Base-by-base conservation (phyloP, 2,113 vertebrate genomes). In the Thryonomys swinderianus region DNA sequence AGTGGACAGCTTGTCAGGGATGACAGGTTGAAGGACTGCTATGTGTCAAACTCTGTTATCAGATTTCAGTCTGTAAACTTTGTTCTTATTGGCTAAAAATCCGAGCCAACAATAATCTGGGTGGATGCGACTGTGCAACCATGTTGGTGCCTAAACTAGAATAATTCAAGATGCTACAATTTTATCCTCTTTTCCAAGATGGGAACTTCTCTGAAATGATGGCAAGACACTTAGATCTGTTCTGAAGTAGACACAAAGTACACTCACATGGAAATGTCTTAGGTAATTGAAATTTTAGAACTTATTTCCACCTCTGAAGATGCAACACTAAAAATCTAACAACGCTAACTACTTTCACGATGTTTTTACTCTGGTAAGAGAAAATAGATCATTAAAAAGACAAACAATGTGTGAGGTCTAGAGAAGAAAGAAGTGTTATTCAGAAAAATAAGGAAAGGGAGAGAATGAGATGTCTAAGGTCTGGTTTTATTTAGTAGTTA, bases 221-320 rank as follows among this genome's bases (percentile, higher is more conserved):
- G 88, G 61, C 34, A 61, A 0, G 7, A 14, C 23, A 89, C 51
- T 9, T 27, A 27, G n/a, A 51, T 40, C 37, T 69, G 37, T 48
- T 69, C 73, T 89, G 67, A 88, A 79, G n/a, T 12, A 85, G n/a
- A 79, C 62, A 61, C 76, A 85, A 88, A 55, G 67, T 85, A 55
- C 27, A 78, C 34, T 7, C 32, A 16, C 78, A 25, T 12, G 27
- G 20, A 66, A 87, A 71, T 23, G 4, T 86, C 9, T 55, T 71
- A 32, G 21, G 5, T n/a, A 55, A 91, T 79, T 27, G 62, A 55
- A 81, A 64, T 62, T 8, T 71, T 79, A 79, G 25, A 3, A 66
- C 20, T 40, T 59, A 25, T 4, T 84, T 84, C 21, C 12, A 86
- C 20, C 9, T 40, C 21, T 67, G 45, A 91, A 34, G 40, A n/a